Base-by-base conservation (phyloP, 2,888 invertebrate species). In the Tryphoninae sp. region DNA sequence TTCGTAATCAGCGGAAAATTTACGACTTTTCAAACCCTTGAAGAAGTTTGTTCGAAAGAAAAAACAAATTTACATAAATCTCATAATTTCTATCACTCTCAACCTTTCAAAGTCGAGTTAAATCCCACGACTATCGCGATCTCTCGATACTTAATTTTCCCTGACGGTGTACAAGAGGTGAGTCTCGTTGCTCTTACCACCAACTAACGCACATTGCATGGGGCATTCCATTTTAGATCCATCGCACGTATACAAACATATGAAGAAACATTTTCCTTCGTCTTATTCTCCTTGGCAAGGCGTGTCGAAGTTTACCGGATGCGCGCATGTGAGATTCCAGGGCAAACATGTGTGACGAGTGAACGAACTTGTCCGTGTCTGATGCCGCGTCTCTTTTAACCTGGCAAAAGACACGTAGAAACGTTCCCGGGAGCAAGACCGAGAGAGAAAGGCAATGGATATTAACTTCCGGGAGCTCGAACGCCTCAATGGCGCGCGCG, bases 341-440 rank as follows among this genome's bases (percentile, higher is more conserved):
- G 77, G 83, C 83, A 86, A 82, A 87, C 86, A 86, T 85, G 80
- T 86, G 80, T 84, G 82, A 83, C 85, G 83, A 85, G 84, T 80
- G 77, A 82, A 86, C 74, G 80, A 82, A 85, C 82, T 85, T 81
- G 81, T 7, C 16, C 62, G 65, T 64, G 65, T 67, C 53, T 78
- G 69, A 77, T 59, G 53, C 59, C 23, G 79, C 59, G 53, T 64
- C 23, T 45, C 58, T 69, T 58, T 8, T 6, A 0, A 13, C 62
- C 51, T 51, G 51, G 51, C 16, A 23, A 69, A 69, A 69, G 22
- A 62, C 40, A 9, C 51, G n/a, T 55, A 59, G 51, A 55, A 22
- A 11, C 22, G 19, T 42, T 42, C 23, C n/a, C 61, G 22, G 58
- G 64, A 61, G 42, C 16, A 19, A 26, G 59, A 40, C 51, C 9